Percentiles rank a stretch among this genome's conserved stretches.
Conservation (phyloP, 2,888 invertebrate genomes). For the Eledona agricola region DNA sequence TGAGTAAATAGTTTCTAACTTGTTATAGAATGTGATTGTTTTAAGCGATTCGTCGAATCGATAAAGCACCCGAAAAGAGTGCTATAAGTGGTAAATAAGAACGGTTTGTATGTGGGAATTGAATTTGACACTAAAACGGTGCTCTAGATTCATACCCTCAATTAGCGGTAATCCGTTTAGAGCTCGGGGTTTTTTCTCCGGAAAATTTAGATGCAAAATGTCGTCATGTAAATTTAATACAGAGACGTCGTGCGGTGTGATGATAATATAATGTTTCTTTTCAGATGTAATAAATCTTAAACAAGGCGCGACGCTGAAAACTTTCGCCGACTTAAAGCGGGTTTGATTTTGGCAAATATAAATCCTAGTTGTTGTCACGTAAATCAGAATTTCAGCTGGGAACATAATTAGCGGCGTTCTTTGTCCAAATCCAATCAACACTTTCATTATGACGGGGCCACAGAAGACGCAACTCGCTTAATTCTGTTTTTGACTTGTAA, state of each 20-base stretch:
- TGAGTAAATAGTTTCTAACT: constrained; percentile 12
- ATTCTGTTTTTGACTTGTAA: constrained; percentile 1
- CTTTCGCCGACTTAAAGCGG: constrained; percentile 15
- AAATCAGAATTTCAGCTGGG: constrained; percentile 3
- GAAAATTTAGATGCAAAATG: constrained; percentile 23
- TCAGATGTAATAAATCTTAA: constrained; percentile 34
- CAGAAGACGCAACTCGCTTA: constrained; percentile 14
- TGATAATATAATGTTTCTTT: constrained; percentile 36
- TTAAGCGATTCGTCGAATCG: constrained; percentile 14
- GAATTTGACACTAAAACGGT: constrained; percentile 22
- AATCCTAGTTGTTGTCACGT: constrained; percentile 10
- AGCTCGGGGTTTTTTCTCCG: constrained; percentile 25
- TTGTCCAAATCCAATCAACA: constrained; percentile 4
- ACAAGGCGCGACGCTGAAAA: constrained; percentile 26
- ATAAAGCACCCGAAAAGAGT: constrained; percentile 16
- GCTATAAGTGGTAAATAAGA: constrained; percentile 12
- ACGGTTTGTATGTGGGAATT: constrained; percentile 22
- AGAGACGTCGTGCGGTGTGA: constrained; percentile 31
- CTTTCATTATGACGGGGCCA: constrained; percentile 3
- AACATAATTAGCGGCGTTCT: constrained; percentile 11
- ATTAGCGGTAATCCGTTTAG: constrained; percentile 26
- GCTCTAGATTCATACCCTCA: constrained; percentile 28
- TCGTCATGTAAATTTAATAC: constrained; percentile 36
- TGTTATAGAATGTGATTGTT: neutral
- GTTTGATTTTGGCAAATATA: constrained; percentile 24